A percentile compares a stretch with the other conserved stretches of the same genome.
Conservation (phyloP, 2,113 vertebrate species). For the Cnemophilus loriae region DNA sequence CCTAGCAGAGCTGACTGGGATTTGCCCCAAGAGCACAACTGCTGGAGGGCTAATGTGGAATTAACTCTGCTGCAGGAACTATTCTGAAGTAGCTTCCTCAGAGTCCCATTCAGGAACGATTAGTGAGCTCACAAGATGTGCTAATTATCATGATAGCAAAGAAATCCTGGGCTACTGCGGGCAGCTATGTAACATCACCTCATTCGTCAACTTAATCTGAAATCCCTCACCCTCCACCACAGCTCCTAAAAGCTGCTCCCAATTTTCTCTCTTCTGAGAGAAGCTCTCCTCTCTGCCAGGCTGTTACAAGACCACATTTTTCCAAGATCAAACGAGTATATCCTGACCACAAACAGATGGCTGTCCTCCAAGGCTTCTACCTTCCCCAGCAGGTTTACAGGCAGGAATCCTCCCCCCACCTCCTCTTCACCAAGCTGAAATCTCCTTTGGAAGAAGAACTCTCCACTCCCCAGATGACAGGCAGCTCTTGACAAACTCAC, state of each 20-base stretch:
- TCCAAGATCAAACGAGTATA: not conserved
- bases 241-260: not conserved
- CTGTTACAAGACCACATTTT: not conserved
- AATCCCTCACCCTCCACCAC: slow-evolving; percentile 1
- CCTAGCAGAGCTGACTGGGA: not conserved
- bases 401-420: not conserved
- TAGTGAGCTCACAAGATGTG: slow-evolving; percentile 42
- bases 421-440: not conserved
- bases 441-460: not conserved
- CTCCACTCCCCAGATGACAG: not conserved
- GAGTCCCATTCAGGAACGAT: slow-evolving; percentile 47
- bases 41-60: slow-evolving; percentile 16
- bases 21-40: not conserved
- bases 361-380: not conserved
- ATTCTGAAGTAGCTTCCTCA: slow-evolving; percentile 5
- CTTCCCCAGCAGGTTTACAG: not conserved
- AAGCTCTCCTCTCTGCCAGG: not conserved
- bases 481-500: not conserved
- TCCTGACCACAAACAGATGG: not conserved
- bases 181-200: slow-evolving; percentile 43
- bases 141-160: slow-evolving; percentile 47
- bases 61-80: slow-evolving; percentile 38
- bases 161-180: slow-evolving; percentile 4
- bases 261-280: not conserved
- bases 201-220: slow-evolving; percentile 42